Percentiles rank a stretch among this genome's conserved stretches.
These are phyloP conservation scores for Gonatopus flavifemur DNA, from an alignment of 1,140 invertebrate species.

Conservation along the genomic window DNA sequence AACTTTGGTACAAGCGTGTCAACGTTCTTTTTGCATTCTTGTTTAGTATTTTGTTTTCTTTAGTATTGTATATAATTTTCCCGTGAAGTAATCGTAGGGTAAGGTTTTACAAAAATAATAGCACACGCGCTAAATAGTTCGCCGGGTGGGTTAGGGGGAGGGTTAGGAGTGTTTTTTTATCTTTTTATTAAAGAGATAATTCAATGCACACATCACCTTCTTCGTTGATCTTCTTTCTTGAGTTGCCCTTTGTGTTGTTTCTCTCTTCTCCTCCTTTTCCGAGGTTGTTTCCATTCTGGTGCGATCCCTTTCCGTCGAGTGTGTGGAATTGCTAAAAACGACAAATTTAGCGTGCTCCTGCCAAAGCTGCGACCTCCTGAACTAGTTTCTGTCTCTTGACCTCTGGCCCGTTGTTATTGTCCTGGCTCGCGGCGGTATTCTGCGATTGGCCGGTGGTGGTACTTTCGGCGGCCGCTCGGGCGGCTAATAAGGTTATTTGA, in stretches of 20 bases:
- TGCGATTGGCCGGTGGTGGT: conserved; percentile 41
- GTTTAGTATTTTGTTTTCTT: not conserved
- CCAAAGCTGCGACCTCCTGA: conserved; percentile 47
- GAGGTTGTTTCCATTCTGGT: not conserved
- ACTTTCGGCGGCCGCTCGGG: conserved; percentile 64
- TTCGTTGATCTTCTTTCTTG: conserved; percentile 22
- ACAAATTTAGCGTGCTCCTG: conserved; percentile 40
- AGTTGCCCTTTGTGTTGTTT: conserved; percentile 15
- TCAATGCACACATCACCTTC: conserved; percentile 20
- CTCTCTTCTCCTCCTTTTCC: not conserved
- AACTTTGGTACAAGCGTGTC: conserved; percentile 45
- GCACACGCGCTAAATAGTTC: too few species aligned
- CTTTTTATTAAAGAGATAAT: too few species aligned
- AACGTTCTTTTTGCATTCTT: conserved; percentile 8
- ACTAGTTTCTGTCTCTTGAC: conserved; percentile 46
- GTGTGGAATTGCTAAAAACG: not conserved
- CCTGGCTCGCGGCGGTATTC: conserved; percentile 23
- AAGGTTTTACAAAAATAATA: conserved; percentile 53
- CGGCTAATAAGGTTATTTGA: conserved; percentile 76
- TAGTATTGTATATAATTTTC: not conserved
- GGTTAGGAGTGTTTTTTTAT: too few species aligned
- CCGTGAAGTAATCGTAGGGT: not conserved
- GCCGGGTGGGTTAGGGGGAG: too few species aligned
- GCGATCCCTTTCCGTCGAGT: not conserved
- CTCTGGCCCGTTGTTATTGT: conserved; percentile 53